Conservation (phyloP, 2,797 vertebrate genomes). For the Danio aesculapii region DNA sequence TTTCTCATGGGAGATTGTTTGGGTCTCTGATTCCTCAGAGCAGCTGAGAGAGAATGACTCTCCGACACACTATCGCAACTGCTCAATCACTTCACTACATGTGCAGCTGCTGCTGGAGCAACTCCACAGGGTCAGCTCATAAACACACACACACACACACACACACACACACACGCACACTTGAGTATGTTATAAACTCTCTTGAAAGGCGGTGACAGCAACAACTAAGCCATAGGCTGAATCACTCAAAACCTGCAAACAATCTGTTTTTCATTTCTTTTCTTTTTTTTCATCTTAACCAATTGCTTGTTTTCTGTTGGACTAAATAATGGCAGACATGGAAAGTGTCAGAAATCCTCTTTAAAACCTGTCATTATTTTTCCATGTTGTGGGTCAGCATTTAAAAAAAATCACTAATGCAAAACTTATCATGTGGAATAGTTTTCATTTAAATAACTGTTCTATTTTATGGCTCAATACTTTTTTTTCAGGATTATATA, state of each 20-base stretch:
- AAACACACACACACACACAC: not conserved
- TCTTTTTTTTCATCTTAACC: not conserved
- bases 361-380: not conserved
- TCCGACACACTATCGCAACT: slow-evolving; percentile 61
- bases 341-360: not conserved
- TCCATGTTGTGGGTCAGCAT: no score
- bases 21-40: slow-evolving; percentile 56
- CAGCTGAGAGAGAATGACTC: slow-evolving; percentile 60
- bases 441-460: no score
- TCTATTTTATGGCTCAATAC: no score
- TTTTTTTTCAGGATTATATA: no score
- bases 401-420: no score
- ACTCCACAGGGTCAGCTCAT: slow-evolving; percentile 16
- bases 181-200: not conserved
- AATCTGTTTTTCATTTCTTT: not conserved
- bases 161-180: no score
- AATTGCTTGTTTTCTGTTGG: not conserved
- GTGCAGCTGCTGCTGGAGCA: slow-evolving; percentile 54
- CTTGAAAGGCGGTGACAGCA: not conserved
- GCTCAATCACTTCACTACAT: slow-evolving; percentile 41
- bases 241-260: not conserved
- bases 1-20: slow-evolving; percentile 70
- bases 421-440: no score
- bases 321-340: not conserved
- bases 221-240: not conserved